These are phyloP conservation scores for Panurus biarmicus DNA, from an alignment of 2,113 vertebrate species.

Conservation along the genomic window DNA sequence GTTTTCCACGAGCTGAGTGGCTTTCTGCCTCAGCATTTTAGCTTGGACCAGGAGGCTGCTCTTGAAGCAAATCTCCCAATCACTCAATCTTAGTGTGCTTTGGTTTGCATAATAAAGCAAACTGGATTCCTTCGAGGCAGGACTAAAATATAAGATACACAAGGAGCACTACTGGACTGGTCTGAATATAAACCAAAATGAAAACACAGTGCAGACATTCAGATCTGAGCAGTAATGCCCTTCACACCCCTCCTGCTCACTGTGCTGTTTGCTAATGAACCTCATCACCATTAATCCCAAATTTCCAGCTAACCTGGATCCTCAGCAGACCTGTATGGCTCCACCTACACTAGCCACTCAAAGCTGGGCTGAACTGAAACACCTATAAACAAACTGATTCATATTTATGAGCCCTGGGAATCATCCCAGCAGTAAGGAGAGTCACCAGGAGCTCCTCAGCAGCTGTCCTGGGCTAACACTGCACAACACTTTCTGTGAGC, in stretches of 20 bases:
- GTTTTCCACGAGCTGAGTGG: background rate
- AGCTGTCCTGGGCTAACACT: background rate
- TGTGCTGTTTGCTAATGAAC: background rate
- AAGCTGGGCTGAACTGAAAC: background rate
- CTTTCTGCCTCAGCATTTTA: background rate
- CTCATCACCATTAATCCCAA: background rate
- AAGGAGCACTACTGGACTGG: background rate
- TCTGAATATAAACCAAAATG: background rate
- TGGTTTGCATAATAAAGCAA: background rate
- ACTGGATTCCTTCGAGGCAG: background rate
- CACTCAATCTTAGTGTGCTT: background rate
- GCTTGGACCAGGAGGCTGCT: background rate
- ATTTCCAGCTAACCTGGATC: background rate
- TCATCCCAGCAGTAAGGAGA: background rate
- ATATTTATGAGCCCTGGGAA: background rate
- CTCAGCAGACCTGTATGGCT: background rate
- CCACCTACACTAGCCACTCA: background rate
- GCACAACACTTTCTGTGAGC: background rate
- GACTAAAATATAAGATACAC: background rate
- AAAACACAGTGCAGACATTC: background rate
- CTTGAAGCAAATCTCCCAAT: background rate
- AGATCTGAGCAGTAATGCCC: background rate
- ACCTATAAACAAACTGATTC: background rate
- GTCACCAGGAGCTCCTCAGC: background rate
- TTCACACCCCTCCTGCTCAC: background rate